Conservation (phyloP, 2,113 vertebrate genomes). For the Orthonyx spaldingii region DNA sequence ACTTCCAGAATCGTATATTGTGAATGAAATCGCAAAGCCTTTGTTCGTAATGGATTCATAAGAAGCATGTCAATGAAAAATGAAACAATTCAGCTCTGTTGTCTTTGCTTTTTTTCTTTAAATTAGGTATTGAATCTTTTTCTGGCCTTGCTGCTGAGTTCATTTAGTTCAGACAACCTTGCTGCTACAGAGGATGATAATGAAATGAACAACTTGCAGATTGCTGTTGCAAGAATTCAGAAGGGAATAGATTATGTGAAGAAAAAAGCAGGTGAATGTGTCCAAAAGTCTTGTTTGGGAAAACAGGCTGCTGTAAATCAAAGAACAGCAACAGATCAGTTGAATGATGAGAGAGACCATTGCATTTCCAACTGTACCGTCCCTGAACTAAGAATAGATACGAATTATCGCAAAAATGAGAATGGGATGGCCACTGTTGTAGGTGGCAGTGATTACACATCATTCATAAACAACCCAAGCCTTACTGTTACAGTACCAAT, state of each 20-base stretch:
- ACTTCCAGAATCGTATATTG: background rate
- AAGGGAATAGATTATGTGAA: slow-evolving; percentile 78
- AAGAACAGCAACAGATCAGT: slow-evolving; percentile 70
- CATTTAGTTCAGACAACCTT: slow-evolving; percentile 95
- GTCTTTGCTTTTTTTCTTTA: background rate
- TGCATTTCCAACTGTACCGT: slow-evolving; percentile 75
- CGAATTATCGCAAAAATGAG: slow-evolving; percentile 68
- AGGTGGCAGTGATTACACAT: slow-evolving; percentile 73
- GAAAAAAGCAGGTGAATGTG: slow-evolving; percentile 67
- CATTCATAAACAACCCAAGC: slow-evolving; percentile 86
- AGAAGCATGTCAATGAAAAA: background rate
- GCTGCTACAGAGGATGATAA: slow-evolving; percentile 81
- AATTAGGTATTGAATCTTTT: slow-evolving; percentile 92
- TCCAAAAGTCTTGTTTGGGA: slow-evolving; percentile 70
- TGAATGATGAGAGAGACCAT: slow-evolving; percentile 71
- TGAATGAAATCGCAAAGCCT: background rate
- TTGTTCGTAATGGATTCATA: background rate
- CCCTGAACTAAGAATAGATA: slow-evolving; percentile 78
- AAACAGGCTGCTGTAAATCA: slow-evolving; percentile 67
- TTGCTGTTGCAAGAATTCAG: slow-evolving; percentile 86
- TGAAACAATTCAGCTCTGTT: background rate
- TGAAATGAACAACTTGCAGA: slow-evolving; percentile 89
- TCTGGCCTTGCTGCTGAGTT: slow-evolving; percentile 93
- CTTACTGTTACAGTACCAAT: slow-evolving; percentile 91
- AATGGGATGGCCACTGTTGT: slow-evolving; percentile 75